phyloP scores from a whole-genome alignment of 2,113 vertebrate species.

The Alaudala cheleensis region DNA sequence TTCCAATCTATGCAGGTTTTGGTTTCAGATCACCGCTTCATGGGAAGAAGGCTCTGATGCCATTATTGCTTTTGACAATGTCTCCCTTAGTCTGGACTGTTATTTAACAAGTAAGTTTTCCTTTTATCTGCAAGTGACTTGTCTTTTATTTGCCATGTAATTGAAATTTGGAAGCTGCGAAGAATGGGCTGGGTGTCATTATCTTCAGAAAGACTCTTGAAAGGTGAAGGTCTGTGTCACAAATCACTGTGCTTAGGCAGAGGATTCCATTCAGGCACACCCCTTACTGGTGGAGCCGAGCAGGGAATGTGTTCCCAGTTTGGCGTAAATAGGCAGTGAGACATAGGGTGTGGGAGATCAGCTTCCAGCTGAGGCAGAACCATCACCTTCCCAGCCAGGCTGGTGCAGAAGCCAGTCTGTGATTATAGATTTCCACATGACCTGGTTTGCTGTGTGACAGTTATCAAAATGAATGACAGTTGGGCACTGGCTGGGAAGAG shows the following conservation, averaged over 20 bases:
- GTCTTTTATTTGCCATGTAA: not conserved
- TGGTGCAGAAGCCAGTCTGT: not conserved
- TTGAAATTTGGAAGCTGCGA: not conserved
- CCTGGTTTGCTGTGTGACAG: slow-evolving; percentile 18
- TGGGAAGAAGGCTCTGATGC: slow-evolving; percentile 84
- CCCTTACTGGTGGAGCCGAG: not conserved
- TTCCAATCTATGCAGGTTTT: slow-evolving; percentile 82
- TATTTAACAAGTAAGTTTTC: slow-evolving; percentile 93
- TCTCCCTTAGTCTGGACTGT: slow-evolving; percentile 95
- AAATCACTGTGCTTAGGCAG: not conserved
- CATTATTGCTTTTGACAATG: slow-evolving; percentile 88
- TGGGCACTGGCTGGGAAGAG: not conserved
- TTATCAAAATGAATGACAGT: slow-evolving; percentile 38
- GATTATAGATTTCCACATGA: not conserved
- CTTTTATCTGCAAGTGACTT: slow-evolving; percentile 1
- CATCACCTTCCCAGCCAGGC: not conserved
- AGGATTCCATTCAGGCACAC: not conserved
- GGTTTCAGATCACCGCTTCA: slow-evolving; percentile 87
- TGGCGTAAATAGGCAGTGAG: not conserved
- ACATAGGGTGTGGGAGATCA: not conserved
- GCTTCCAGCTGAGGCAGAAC: not conserved
- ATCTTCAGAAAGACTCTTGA: not conserved
- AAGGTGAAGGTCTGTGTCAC: not conserved
- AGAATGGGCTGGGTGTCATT: not conserved
- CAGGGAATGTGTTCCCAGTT: not conserved